These are phyloP conservation scores for Bicyclus anynana DNA, from an alignment of 1,140 invertebrate genomes.

Conservation along the genomic window DNA sequence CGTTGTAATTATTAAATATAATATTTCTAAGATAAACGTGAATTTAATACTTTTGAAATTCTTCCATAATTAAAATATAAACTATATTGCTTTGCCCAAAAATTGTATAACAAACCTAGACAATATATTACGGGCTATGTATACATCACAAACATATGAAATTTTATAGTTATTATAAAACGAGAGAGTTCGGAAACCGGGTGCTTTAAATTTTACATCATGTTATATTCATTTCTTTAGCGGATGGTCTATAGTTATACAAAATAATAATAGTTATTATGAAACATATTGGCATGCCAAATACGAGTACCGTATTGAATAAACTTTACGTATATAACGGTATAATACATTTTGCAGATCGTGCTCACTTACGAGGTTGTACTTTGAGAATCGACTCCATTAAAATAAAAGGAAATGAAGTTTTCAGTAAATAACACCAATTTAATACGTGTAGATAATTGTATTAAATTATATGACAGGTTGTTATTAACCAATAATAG, in stretches of 20 bases:
- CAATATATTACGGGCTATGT: constrained; percentile 67
- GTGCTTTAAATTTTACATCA: constrained; percentile 76
- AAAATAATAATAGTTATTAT: constrained; percentile 18
- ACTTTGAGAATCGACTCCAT: constrained; percentile 7
- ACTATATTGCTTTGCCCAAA: constrained; percentile 55
- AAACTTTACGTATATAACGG: background rate
- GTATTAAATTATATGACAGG: constrained; percentile 46
- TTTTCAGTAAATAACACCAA: constrained; percentile 60
- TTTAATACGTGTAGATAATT: constrained; percentile 50
- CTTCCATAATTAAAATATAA: constrained; percentile 56
- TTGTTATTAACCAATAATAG: constrained; percentile 48
- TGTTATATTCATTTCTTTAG: constrained; percentile 72
- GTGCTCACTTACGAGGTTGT: constrained; percentile 7
- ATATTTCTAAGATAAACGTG: constrained; percentile 54
- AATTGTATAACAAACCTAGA: constrained; percentile 53
- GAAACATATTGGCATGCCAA: constrained; percentile 25
- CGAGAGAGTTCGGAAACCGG: constrained; percentile 73
- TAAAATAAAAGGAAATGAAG: constrained; percentile 9
- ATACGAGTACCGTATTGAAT: constrained; percentile 14
- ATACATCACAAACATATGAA: constrained; percentile 60
- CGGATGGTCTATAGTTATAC: constrained; percentile 60
- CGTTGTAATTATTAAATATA: constrained; percentile 61
- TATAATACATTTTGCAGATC: background rate
- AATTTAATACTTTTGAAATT: constrained; percentile 68
- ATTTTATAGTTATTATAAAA: constrained; percentile 70